A percentile compares a stretch with the other conserved stretches of the same genome.
Evolutionary conservation across 2,888 invertebrate genomes (phyloP).

Genomic region (Agrochola lota): DNA sequence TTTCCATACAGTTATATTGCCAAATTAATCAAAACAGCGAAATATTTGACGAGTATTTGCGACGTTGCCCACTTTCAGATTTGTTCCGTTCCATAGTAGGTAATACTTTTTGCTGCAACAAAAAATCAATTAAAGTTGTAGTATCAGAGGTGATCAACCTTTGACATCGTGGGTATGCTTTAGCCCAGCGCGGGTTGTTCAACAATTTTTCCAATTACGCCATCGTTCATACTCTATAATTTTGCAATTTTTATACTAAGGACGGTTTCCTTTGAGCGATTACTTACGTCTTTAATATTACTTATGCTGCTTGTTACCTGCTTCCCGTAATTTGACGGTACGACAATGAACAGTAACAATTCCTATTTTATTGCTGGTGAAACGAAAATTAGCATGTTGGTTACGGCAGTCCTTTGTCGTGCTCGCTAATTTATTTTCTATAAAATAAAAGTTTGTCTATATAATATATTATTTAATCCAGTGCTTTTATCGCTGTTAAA

Average conservation of each 20-base stretch:
- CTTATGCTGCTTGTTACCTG: slow-evolving; percentile 47
- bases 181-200: slow-evolving; percentile 70
- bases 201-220: slow-evolving; percentile 78
- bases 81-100: slow-evolving; percentile 18
- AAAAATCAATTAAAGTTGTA: slow-evolving; percentile 72
- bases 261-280: slow-evolving; percentile 62
- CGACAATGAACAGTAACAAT: slow-evolving; percentile 22
- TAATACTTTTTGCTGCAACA: slow-evolving; percentile 52
- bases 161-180: slow-evolving; percentile 77
- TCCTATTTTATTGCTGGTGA: slow-evolving; percentile 30
- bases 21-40: too few relatives aligned
- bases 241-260: slow-evolving; percentile 74
- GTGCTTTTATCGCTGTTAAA: not conserved
- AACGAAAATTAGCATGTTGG: slow-evolving; percentile 45
- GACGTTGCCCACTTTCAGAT: not conserved
- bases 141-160: slow-evolving; percentile 76
- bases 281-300: slow-evolving; percentile 57
- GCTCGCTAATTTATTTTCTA: slow-evolving; percentile 23
- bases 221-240: slow-evolving; percentile 75
- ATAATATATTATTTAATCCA: not conserved
- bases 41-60: too few relatives aligned
- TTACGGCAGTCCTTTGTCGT: slow-evolving; percentile 36
- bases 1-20: too few relatives aligned
- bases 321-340: slow-evolving; percentile 50
- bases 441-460: slow-evolving; percentile 5